phyloP scores from a whole-genome alignment of 2,888 invertebrate species.

The Plutella xylostella region DNA sequence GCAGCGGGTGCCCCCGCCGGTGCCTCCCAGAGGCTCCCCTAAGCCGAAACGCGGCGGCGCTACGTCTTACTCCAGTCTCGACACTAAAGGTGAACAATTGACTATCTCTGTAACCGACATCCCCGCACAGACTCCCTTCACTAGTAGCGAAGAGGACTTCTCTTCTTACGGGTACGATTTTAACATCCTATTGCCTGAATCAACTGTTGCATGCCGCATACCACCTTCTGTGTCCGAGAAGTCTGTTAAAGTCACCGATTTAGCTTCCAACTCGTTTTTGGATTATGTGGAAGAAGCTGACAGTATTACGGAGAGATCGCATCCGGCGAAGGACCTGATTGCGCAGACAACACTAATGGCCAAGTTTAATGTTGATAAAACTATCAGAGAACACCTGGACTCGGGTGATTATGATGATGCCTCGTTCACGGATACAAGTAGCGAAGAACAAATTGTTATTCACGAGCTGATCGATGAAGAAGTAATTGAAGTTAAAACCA shows the following conservation, averaged over 20 bases:
- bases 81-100: conserved; percentile 60
- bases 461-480: conserved; percentile 30
- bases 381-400: conserved; percentile 51
- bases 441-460: conserved; percentile 45
- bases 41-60: conserved; percentile 68
- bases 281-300: conserved; percentile 49
- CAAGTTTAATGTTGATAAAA: conserved; percentile 50
- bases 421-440: conserved; percentile 53
- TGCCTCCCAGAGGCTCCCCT: conserved; percentile 86
- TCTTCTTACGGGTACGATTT: conserved; percentile 59
- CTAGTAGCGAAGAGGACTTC: conserved; percentile 58
- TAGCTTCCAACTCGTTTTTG: conserved; percentile 51
- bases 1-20: conserved; percentile 87
- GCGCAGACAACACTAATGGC: conserved; percentile 61
- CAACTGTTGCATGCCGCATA: conserved; percentile 36
- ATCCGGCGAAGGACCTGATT: conserved; percentile 41
- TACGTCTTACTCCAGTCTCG: conserved; percentile 45
- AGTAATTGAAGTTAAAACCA: conserved; percentile 21
- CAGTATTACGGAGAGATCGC: conserved; percentile 44
- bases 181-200: conserved; percentile 41
- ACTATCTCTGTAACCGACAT: conserved; percentile 50
- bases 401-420: conserved; percentile 52
- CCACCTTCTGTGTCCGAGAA: conserved; percentile 49
- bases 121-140: conserved; percentile 47
- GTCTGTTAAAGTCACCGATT: conserved; percentile 43